phyloP scores from a whole-genome alignment of 2,113 vertebrate genomes.

The Dicrurus megarhynchus region DNA sequence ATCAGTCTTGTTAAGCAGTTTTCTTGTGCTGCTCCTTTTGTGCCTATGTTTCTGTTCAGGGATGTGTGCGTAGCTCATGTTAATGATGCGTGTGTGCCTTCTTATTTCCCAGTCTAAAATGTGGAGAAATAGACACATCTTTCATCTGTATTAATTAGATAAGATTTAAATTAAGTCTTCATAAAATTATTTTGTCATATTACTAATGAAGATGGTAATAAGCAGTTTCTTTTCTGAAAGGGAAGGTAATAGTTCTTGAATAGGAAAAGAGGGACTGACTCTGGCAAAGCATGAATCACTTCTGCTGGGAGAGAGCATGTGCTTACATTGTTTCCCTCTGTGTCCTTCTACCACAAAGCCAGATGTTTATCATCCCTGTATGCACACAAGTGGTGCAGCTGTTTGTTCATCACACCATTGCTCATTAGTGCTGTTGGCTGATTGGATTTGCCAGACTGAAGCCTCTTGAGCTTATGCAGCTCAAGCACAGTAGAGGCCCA shows the following conservation, averaged over 20 bases:
- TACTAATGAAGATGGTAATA: neutral
- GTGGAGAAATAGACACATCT: neutral
- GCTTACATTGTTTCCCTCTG: neutral
- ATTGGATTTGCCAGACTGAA: neutral
- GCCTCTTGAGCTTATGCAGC: neutral
- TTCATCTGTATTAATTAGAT: neutral
- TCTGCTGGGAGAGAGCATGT: neutral
- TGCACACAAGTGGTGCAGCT: neutral
- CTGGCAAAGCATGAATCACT: neutral
- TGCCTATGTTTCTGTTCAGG: neutral
- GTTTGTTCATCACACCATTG: neutral
- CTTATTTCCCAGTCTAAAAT: neutral
- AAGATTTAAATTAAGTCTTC: neutral
- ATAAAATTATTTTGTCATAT: neutral
- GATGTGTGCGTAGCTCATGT: neutral
- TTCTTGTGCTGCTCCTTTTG: neutral
- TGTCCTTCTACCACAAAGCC: slow-evolving; percentile 2
- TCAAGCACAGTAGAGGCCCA: neutral
- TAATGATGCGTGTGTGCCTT: neutral
- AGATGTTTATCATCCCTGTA: neutral
- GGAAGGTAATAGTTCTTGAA: neutral
- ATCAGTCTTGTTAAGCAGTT: neutral
- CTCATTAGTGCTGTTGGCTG: neutral
- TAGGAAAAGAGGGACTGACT: neutral
- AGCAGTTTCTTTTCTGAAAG: neutral